These are phyloP conservation scores for Chloromyia formosa DNA, from an alignment of 2,888 invertebrate genomes.

Conservation along the genomic window DNA sequence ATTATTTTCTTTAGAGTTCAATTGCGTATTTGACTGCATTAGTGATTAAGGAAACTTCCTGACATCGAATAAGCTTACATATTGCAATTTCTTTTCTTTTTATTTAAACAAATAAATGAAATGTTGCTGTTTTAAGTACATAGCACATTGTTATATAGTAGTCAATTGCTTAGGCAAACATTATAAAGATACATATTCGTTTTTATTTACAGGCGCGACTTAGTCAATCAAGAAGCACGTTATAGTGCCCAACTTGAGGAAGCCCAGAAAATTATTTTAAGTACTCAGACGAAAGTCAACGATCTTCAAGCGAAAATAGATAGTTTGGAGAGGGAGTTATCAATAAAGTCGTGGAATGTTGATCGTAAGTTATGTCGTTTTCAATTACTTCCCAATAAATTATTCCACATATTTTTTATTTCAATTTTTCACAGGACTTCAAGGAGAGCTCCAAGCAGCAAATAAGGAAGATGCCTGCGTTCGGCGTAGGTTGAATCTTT, in stretches of 20 bases:
- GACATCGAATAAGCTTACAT: too few relatives aligned
- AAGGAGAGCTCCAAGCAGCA: slow-evolving; percentile 61
- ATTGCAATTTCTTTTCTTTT: too few relatives aligned
- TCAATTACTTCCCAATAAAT: neutral
- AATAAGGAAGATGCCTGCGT: slow-evolving; percentile 63
- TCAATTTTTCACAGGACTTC: slow-evolving; percentile 57
- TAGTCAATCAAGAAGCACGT: slow-evolving; percentile 58
- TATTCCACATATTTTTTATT: neutral
- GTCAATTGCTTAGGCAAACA: too few relatives aligned
- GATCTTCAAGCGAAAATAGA: slow-evolving; percentile 61
- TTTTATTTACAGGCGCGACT: slow-evolving; percentile 60
- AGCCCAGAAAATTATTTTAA: slow-evolving; percentile 60
- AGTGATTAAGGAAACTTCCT: too few relatives aligned
- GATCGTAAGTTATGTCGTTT: slow-evolving; percentile 58
- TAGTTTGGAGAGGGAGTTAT: slow-evolving; percentile 60
- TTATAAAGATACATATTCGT: neutral
- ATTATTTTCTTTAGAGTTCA: too few relatives aligned
- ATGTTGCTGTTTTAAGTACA: too few relatives aligned
- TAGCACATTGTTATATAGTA: too few relatives aligned
- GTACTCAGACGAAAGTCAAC: slow-evolving; percentile 58
- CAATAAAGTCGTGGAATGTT: slow-evolving; percentile 62
- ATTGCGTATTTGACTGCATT: too few relatives aligned
- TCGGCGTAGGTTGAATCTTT: slow-evolving; percentile 59
- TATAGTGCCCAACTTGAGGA: slow-evolving; percentile 61
- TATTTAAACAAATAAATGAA: too few relatives aligned